Evolutionary conservation across 2,888 invertebrate species (phyloP).

Genomic region (Cheilosia impressa): DNA sequence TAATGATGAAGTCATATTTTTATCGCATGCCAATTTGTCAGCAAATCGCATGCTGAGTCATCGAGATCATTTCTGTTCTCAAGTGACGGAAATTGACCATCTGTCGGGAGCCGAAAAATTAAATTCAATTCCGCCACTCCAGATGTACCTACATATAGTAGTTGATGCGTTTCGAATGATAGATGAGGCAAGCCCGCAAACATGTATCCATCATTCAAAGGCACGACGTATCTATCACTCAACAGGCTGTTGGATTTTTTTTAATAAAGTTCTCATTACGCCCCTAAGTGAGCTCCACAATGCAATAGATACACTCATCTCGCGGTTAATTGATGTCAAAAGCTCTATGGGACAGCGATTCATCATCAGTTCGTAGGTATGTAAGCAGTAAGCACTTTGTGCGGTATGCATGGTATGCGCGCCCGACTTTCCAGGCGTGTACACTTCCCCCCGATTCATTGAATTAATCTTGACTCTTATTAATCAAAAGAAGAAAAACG

Average conservation of each 20-base stretch:
- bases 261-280: conserved; percentile 46
- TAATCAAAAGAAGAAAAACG: conserved; percentile 26
- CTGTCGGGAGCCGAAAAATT: conserved; percentile 31
- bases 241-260: conserved; percentile 36
- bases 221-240: conserved; percentile 64
- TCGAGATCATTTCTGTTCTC: conserved; percentile 20
- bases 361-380: conserved; percentile 23
- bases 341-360: conserved; percentile 36
- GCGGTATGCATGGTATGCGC: background rate
- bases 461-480: conserved; percentile 46
- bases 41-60: conserved; percentile 70
- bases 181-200: conserved; percentile 14
- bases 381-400: too few relatives aligned
- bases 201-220: conserved; percentile 38
- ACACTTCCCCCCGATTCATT: conserved; percentile 38
- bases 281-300: conserved; percentile 38
- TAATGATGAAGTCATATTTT: conserved; percentile 71
- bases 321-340: conserved; percentile 46
- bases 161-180: conserved; percentile 8
- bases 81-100: conserved; percentile 33
- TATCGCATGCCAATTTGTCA: conserved; percentile 74
- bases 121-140: conserved; percentile 51
- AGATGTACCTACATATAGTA: background rate
- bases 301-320: conserved; percentile 37
- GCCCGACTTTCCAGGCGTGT: conserved; percentile 4